Conservation (phyloP, 2,797 vertebrate genomes). For the Pseudotriccus pelzelni region DNA sequence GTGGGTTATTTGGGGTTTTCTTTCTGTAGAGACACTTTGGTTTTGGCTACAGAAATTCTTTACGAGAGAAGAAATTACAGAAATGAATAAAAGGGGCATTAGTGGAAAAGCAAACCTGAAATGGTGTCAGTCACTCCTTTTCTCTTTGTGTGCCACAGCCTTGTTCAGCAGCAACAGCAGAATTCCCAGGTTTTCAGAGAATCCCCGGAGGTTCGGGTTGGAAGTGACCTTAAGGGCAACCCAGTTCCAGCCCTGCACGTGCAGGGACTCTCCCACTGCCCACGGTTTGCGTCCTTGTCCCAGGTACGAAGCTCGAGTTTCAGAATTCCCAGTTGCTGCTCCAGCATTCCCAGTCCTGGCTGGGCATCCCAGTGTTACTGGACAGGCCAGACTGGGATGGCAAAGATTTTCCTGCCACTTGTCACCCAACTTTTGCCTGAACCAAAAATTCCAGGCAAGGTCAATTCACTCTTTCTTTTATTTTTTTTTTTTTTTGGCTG, state of each 20-base stretch:
- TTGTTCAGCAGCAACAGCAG: neutral
- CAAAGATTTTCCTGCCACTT: neutral
- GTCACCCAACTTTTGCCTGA: neutral
- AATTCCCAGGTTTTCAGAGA: neutral
- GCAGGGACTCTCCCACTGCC: neutral
- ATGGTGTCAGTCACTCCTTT: neutral
- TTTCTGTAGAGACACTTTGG: neutral
- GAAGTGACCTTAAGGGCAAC: neutral
- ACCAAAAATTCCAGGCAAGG: fast-evolving
- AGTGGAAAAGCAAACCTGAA: neutral
- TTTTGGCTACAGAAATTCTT: neutral
- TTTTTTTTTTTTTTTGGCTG: neutral
- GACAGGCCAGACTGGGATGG: neutral
- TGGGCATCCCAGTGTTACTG: neutral
- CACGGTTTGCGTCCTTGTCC: neutral
- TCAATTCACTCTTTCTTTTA: fast-evolving
- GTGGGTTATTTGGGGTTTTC: neutral
- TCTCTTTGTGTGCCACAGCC: neutral
- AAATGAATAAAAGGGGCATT: neutral
- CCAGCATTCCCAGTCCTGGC: neutral
- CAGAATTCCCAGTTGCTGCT: too few species aligned
- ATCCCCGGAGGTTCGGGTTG: neutral
- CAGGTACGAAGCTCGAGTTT: neutral
- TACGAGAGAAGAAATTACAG: neutral
- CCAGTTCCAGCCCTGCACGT: neutral